phyloP scores from a whole-genome alignment of 2,888 invertebrate species.

The Elmis aenea region DNA sequence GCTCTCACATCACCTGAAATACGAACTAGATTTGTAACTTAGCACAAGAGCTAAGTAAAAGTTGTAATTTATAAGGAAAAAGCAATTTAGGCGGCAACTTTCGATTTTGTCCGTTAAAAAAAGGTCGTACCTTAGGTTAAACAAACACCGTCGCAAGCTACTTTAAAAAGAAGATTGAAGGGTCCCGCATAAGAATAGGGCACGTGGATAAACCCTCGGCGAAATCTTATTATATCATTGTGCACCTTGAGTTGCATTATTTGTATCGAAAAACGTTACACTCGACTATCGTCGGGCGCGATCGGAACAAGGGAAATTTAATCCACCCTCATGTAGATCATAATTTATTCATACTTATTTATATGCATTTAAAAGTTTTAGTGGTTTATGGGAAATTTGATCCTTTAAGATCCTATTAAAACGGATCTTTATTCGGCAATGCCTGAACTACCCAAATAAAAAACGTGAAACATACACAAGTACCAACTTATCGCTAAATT shows the following conservation, averaged over 20 bases:
- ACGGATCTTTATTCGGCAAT: too few species aligned
- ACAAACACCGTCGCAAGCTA: conserved; percentile 18
- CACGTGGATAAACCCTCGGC: conserved; percentile 41
- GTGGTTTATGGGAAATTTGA: neutral
- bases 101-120: conserved; percentile 25
- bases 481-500: too few species aligned
- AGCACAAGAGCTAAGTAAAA: too few species aligned
- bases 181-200: conserved; percentile 44
- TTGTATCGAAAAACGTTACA: conserved; percentile 37
- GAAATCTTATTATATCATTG: conserved; percentile 41
- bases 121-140: conserved; percentile 18
- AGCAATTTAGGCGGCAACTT: conserved; percentile 9
- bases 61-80: too few species aligned
- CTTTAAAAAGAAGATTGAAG: conserved; percentile 21
- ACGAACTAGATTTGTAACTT: too few species aligned
- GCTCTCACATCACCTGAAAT: too few species aligned
- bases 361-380: conserved; percentile 3
- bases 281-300: conserved; percentile 17
- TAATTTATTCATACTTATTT: neutral
- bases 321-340: conserved; percentile 20
- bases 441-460: too few species aligned
- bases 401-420: too few species aligned
- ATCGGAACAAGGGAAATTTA: conserved; percentile 16
- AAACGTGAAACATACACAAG: too few species aligned
- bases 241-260: conserved; percentile 36